phyloP scores from a whole-genome alignment of 2,797 vertebrate genomes.

The Paguma larvata region DNA sequence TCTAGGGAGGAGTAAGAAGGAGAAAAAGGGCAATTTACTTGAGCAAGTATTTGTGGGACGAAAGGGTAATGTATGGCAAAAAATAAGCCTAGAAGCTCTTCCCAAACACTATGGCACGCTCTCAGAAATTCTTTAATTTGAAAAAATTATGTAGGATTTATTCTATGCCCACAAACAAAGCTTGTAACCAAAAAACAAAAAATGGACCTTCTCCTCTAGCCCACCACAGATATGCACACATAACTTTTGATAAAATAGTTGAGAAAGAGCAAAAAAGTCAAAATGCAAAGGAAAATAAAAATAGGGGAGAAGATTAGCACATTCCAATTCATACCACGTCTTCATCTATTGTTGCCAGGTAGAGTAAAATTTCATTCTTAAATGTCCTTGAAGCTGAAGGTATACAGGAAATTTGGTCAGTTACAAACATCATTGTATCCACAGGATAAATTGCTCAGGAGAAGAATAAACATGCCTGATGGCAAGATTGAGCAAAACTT shows the following conservation, averaged over 20 bases:
- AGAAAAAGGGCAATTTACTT: neutral
- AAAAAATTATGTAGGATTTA: neutral
- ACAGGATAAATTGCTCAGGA: neutral
- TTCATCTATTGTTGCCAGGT: neutral
- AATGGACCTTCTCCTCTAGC: neutral
- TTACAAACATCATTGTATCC: neutral
- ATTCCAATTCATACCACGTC: neutral
- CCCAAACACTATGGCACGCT: neutral
- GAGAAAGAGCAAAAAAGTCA: neutral
- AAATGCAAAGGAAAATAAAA: slow-evolving; percentile 4
- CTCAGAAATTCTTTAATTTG: slow-evolving; percentile 29
- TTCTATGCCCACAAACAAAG: neutral
- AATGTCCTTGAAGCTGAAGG: neutral
- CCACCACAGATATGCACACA: neutral
- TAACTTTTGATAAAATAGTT: neutral
- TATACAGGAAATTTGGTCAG: neutral
- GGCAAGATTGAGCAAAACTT: neutral
- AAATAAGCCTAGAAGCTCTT: neutral
- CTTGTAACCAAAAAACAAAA: neutral
- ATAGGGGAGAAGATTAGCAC: neutral
- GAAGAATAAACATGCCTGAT: neutral
- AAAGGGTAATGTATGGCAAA: neutral
- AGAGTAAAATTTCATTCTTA: neutral
- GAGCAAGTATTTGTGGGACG: neutral
- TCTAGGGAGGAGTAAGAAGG: neutral